Evolutionary conservation across 2,888 invertebrate species (phyloP), one percentile per base, ranked within the genome.

Genomic region (Cylloceria caligata): DNA sequence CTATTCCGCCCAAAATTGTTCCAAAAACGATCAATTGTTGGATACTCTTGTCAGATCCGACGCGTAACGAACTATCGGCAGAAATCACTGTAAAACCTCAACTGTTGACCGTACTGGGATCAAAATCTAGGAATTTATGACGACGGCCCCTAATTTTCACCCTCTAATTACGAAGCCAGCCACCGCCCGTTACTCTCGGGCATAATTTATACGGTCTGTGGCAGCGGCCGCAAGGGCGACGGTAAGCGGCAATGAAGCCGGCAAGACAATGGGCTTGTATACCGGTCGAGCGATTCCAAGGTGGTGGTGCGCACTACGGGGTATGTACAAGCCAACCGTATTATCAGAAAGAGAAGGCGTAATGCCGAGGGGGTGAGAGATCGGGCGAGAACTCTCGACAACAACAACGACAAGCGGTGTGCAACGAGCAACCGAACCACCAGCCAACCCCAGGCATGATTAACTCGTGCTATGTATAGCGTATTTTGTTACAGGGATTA

Each of bases 401-500:
- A 68, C 57, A 34, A 60, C 60, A 34, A 57, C 57, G 30, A 57
- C 52, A 52, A 52, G 16, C 16, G 19, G 24, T 30, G 67, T 49
- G 67, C 34, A 67, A 49, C 67, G 52, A 52, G 24, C 39, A 27
- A 52, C 52, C 68, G 68, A 68, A 68, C 34, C 68, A 36, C 52
- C 21, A 34, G 36, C 68, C 36, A 52, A 52, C 68, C 68, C 19
- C 52, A 39, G 52, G 4, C 69, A 55, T 16, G 52, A 69, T 69
- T 69, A 55, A 69, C 69, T 52, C 52, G 21, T 9, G 24, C 68
- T 39, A n/a, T 52, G 39, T 24, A n/a, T 47, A 34, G 27, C 34
- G 47, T 16, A 67, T 67, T 67, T 47, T 30, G 67, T 69, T 69
- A 55, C 55, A 55, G 16, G 69, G 69, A 69, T 69, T 55, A 69